Percentiles rank a stretch among this genome's conserved stretches.
These are phyloP conservation scores for Stichodactyla helianthus DNA, from an alignment of 64 coral and sea anemone genomes.

Conservation along the genomic window DNA sequence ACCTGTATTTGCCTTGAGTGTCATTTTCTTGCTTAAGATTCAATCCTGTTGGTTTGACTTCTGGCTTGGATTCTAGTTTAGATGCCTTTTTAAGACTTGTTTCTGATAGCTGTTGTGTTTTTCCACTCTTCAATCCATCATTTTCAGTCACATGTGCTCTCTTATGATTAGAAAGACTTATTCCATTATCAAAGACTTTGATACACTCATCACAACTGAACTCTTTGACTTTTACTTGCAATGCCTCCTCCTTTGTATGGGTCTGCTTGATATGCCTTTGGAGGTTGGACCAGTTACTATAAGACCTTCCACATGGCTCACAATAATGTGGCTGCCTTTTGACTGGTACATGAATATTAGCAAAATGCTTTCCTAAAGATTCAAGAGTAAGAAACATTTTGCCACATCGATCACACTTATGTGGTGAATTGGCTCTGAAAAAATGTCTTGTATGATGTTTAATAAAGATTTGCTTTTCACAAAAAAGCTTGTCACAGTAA, in stretches of 20 bases:
- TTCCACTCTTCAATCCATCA: background rate
- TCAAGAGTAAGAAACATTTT: background rate
- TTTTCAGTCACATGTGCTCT: background rate
- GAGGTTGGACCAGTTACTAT: too few species aligned
- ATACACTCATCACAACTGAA: background rate
- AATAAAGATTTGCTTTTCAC: background rate
- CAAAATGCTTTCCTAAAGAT: background rate
- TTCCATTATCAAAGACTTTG: background rate
- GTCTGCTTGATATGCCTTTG: background rate
- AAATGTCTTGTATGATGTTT: background rate
- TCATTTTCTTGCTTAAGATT: background rate
- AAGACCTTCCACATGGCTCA: background rate
- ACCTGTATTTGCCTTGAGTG: background rate
- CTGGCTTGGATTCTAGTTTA: background rate
- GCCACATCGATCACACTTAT: background rate
- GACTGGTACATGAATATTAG: background rate
- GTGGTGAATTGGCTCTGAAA: background rate
- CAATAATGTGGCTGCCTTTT: background rate
- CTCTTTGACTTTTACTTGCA: background rate
- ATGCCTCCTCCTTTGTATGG: background rate
- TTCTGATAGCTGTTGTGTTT: background rate
- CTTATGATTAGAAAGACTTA: background rate
- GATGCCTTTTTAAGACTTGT: background rate
- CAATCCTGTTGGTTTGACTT: background rate
- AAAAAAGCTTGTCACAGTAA: background rate